Percentiles rank a stretch among this genome's conserved stretches.
Conservation (phyloP, 2,888 invertebrate genomes). For the Megastigmus dorsalis region DNA sequence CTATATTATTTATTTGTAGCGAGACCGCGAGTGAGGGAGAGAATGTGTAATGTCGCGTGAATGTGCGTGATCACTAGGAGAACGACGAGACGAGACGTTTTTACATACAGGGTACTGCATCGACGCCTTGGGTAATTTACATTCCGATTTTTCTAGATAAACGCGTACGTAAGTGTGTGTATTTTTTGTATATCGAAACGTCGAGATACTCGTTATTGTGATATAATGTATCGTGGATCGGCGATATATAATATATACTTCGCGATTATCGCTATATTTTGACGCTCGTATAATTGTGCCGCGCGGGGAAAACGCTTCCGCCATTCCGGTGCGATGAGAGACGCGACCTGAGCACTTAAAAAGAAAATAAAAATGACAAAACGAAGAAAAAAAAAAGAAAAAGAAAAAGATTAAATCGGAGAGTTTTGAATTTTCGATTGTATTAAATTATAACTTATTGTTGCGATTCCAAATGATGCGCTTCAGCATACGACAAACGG, state of each 20-base stretch:
- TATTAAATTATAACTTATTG: conserved; percentile 35
- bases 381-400: no score
- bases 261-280: conserved; percentile 29
- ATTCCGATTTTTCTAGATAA: conserved; percentile 54
- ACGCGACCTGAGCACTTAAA: not conserved
- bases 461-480: conserved; percentile 35
- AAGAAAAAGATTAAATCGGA: no score
- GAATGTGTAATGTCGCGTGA: not conserved
- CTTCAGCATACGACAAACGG: conserved; percentile 20
- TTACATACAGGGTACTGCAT: conserved; percentile 53
- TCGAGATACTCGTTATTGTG: conserved; percentile 52
- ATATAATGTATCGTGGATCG: conserved; percentile 33
- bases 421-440: conserved; percentile 32
- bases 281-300: conserved; percentile 30
- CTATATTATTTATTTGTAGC: conserved; percentile 35
- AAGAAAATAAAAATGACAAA: no score
- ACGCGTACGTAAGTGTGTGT: conserved; percentile 26
- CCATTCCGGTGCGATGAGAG: not conserved
- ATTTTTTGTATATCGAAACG: conserved; percentile 51
- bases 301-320: conserved; percentile 49
- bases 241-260: not conserved
- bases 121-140: conserved; percentile 47
- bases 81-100: conserved; percentile 49
- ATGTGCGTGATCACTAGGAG: not conserved
- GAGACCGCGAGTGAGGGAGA: conserved; percentile 8